Evolutionary conservation across 35 echinoderm and acorn worm species (phyloP).

Genomic region (Apostichopus japonicus): DNA sequence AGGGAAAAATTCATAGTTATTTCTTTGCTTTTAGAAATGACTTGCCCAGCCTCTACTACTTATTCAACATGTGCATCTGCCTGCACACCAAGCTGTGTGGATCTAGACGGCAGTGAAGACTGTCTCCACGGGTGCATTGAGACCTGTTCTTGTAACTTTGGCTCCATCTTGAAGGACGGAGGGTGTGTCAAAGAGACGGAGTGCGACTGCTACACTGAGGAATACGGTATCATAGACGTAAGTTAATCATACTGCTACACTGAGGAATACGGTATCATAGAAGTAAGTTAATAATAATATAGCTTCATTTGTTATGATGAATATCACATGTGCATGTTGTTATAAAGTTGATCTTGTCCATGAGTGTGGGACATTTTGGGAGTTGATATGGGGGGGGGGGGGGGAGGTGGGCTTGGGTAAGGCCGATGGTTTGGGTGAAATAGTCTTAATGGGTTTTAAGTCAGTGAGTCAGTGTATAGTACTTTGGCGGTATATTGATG

Average conservation of each 20-base stretch:
- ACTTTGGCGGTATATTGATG: too few relatives aligned
- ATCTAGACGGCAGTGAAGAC: neutral
- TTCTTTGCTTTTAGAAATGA: neutral
- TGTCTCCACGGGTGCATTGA: constrained; percentile 2
- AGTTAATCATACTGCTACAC: neutral
- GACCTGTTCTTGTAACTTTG: neutral
- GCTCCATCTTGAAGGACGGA: neutral
- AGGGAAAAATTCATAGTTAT: too few relatives aligned
- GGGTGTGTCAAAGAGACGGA: neutral
- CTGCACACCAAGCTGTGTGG: constrained; percentile 6
- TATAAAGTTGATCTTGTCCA: neutral
- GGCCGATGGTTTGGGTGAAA: too few relatives aligned
- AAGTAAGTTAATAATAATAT: neutral
- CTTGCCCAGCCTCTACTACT: neutral
- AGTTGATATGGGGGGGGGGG: neutral
- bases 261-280: too few relatives aligned
- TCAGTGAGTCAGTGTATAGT: too few relatives aligned
- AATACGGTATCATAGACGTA: neutral
- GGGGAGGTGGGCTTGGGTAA: too few relatives aligned
- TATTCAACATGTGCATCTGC: neutral
- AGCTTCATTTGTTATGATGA: neutral
- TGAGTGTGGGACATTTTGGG: neutral
- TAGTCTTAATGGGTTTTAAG: too few relatives aligned
- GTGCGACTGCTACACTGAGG: neutral
- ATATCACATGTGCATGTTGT: neutral